These are phyloP conservation scores for Dasyornis broadbenti DNA, from an alignment of 2,113 vertebrate species.

Conservation along the genomic window DNA sequence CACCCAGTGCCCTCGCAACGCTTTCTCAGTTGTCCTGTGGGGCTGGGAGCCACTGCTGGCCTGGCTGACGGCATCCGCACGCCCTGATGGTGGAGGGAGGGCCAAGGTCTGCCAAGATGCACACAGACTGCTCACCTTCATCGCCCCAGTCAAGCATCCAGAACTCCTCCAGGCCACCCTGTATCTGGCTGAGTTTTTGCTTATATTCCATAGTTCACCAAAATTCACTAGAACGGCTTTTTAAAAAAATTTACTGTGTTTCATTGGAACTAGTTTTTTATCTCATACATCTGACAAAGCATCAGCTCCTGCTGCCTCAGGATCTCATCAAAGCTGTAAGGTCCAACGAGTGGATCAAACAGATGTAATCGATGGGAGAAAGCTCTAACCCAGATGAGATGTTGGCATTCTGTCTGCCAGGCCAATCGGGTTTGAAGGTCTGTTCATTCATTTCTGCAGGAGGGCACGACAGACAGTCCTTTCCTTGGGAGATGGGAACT, in stretches of 20 bases:
- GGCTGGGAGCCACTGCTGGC: background rate
- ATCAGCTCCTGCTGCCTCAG: background rate
- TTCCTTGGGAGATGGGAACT: background rate
- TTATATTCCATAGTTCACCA: background rate
- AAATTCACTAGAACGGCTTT: background rate
- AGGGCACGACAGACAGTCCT: background rate
- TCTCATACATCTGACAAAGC: background rate
- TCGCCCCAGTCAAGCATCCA: background rate
- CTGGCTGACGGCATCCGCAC: accelerated
- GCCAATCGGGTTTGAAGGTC: background rate
- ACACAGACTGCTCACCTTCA: background rate
- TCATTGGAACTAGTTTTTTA: background rate
- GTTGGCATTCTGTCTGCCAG: background rate
- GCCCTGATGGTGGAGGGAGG: background rate
- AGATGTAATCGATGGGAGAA: background rate
- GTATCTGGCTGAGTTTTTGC: background rate
- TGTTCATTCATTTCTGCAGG: background rate
- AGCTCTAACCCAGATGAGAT: background rate
- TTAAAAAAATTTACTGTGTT: background rate
- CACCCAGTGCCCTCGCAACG: background rate
- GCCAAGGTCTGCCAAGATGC: background rate
- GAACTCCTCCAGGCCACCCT: background rate
- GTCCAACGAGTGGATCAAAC: background rate
- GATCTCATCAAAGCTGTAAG: background rate
- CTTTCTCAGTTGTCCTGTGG: accelerated